Evolutionary conservation across 2,113 vertebrate genomes (phyloP).

Genomic region (Aspidoscelis tigris): DNA sequence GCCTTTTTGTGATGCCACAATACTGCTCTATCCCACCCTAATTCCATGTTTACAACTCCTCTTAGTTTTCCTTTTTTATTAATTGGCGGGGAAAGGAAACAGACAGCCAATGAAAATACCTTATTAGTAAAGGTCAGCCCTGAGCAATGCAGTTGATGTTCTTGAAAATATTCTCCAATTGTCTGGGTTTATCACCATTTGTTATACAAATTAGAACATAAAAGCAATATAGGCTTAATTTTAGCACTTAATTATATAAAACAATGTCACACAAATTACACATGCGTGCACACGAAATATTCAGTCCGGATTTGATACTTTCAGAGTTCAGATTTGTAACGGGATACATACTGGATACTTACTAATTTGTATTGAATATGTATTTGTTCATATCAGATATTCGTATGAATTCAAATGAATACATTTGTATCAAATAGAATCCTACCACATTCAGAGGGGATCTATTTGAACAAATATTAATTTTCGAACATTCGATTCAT

Average conservation of each 20-base stretch:
- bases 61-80: background rate
- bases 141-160: background rate
- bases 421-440: too few relatives aligned
- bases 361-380: too few relatives aligned
- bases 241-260: background rate
- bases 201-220: background rate
- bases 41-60: constrained; percentile 48
- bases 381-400: too few relatives aligned
- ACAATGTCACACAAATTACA: background rate
- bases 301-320: too few relatives aligned
- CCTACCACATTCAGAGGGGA: too few relatives aligned
- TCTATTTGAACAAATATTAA: too few relatives aligned
- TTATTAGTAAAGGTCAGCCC: constrained; percentile 28
- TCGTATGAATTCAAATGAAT: too few relatives aligned
- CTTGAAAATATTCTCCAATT: background rate
- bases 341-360: too few relatives aligned
- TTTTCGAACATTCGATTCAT: too few relatives aligned
- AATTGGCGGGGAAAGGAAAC: constrained; percentile 45
- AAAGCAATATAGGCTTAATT: constrained; percentile 30
- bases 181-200: constrained; percentile 15
- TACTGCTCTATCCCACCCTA: constrained; percentile 38
- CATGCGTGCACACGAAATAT: too few relatives aligned
- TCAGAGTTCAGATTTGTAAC: too few relatives aligned
- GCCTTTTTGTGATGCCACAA: constrained; percentile 52
- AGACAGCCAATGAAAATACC: constrained; percentile 13